Evolutionary conservation across 1,140 invertebrate species (phyloP).

Genomic region (Asbolus verrucosus): DNA sequence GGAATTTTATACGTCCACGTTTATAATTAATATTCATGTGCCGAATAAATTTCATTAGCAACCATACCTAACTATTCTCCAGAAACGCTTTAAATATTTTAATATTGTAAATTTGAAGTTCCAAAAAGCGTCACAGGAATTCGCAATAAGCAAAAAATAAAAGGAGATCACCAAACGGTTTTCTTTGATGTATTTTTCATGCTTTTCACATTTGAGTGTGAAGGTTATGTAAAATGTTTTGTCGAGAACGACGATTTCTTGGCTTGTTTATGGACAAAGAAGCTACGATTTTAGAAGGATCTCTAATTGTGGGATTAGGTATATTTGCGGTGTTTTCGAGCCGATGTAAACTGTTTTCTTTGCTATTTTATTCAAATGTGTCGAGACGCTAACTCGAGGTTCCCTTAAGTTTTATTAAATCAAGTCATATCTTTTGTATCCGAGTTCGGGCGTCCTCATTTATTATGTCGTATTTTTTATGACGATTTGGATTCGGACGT

Average conservation of each 20-base stretch:
- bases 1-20: no score
- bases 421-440: no score
- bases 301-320: not conserved
- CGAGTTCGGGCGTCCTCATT: no score
- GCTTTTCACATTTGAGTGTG: not conserved
- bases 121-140: not conserved
- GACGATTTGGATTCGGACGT: no score
- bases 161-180: not conserved
- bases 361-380: not conserved
- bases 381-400: not conserved
- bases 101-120: not conserved
- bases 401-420: no score
- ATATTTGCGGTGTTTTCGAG: not conserved
- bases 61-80: no score
- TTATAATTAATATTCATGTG: no score
- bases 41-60: no score
- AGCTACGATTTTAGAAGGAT: not conserved
- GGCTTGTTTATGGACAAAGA: not conserved
- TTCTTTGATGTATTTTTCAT: slow-evolving; percentile 1
- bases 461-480: not conserved
- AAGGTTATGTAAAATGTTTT: not conserved
- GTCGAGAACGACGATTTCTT: not conserved
- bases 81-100: not conserved
- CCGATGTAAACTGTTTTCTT: not conserved
- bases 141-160: not conserved